Evolutionary conservation across 2,113 vertebrate genomes (phyloP), one percentile per base, ranked within the genome.

Genomic region (Pterocles orientalis): DNA sequence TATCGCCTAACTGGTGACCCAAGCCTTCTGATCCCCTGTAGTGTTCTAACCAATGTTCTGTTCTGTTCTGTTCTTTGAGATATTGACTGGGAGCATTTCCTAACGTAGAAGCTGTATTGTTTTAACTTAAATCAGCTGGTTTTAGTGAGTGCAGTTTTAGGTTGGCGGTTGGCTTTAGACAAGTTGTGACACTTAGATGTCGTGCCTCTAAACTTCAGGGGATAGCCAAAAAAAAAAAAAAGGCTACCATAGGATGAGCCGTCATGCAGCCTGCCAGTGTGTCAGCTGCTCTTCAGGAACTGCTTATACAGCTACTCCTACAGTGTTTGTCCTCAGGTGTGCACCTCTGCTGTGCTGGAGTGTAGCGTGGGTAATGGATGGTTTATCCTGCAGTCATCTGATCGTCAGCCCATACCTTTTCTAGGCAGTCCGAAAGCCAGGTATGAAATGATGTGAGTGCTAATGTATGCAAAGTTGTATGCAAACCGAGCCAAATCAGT

Each of bases 61-160:
- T 28, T 0, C 39, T 60, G 16, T 28, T 50, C 39, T 71, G 36
- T 45, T 43, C 29, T 57, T 31, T 23, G 33, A 29, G n/a, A 29
- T 53, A 33, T 25, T 68, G 43, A 28, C 48, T 68, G 60, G 28
- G 29, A 77, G 24, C 39, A 3, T 45, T 60, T 86, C 33, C 80
- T 78, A 3, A 31, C 24, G 1, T 2, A 68, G 61, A n/a, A 84
- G 28, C 43, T 41, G 33, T n/a, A 3, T 58, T 31, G 34, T 39
- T 58, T 75, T 43, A 19, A 14, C 31, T 60, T 78, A 14, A 13
- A 53, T 56, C 45, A 14, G 15, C 50, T 84, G 31, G 48, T 25
- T 29, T 90, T 47, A 41, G 20, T 2, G 0, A 72, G 24, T 1
- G 4, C 29, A 21, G 0, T 56, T 65, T 41, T 45, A 33, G 7